These are phyloP conservation scores for Leptatherina wallacei DNA, from an alignment of 2,797 vertebrate genomes.

Conservation along the genomic window DNA sequence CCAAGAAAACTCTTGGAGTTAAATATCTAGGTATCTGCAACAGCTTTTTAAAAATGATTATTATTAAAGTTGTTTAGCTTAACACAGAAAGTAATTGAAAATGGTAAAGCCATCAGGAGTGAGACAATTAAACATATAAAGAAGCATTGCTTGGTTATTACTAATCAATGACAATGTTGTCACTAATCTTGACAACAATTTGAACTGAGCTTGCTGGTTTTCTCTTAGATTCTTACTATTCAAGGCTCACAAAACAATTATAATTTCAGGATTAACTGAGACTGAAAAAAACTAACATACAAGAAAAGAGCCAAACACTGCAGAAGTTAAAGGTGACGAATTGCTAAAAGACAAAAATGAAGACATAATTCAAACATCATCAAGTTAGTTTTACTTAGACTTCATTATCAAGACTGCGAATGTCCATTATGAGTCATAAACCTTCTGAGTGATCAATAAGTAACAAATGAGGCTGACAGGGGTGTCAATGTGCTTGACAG, in stretches of 20 bases:
- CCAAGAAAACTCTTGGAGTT: conserved; percentile 7
- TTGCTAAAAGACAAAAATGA: not conserved
- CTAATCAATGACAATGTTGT: not conserved
- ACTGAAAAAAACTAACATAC: not conserved
- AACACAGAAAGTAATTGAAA: conserved; percentile 1
- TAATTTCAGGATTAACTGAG: not conserved
- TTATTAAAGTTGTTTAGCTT: not conserved
- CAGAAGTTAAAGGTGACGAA: not conserved
- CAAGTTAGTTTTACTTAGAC: conserved; percentile 1
- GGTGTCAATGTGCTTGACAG: conserved; percentile 37
- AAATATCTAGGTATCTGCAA: too few relatives aligned
- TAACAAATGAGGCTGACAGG: conserved; percentile 34
- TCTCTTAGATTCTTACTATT: not conserved
- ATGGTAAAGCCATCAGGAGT: conserved; percentile 2
- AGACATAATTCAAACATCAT: not conserved
- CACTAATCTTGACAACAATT: not conserved
- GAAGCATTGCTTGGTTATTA: not conserved
- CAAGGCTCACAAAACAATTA: not conserved
- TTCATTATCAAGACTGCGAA: conserved; percentile 6
- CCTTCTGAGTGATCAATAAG: conserved; percentile 20
- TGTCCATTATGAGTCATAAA: conserved; percentile 21
- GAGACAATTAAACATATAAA: not conserved
- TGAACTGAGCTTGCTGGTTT: not conserved
- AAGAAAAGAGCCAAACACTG: not conserved
- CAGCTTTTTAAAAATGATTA: too few relatives aligned